These are phyloP conservation scores for Pyrgilauda ruficollis DNA, from an alignment of 2,113 vertebrate species.

Conservation along the genomic window DNA sequence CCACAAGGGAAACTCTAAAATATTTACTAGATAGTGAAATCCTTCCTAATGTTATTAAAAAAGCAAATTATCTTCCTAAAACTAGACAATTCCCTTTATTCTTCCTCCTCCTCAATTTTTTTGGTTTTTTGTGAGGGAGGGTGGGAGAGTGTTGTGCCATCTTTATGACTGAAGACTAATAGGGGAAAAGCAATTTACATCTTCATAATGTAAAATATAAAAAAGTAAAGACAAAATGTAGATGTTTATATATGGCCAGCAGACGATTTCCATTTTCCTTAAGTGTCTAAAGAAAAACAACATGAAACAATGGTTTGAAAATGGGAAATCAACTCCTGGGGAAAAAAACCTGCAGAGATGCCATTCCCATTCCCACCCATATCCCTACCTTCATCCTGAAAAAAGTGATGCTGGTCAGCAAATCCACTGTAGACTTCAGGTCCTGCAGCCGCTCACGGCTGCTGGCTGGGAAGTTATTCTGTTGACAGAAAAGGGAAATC, in stretches of 20 bases:
- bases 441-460: slow-evolving; percentile 92
- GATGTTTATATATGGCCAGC: background rate
- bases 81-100: background rate
- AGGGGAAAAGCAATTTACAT: background rate
- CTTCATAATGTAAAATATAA: background rate
- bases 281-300: background rate
- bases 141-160: background rate
- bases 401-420: slow-evolving; percentile 98
- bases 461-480: slow-evolving; percentile 98
- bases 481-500: slow-evolving; percentile 52
- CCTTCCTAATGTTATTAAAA: background rate
- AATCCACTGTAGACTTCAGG: slow-evolving; percentile 95
- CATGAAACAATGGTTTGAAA: background rate
- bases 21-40: background rate
- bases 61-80: background rate
- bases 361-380: background rate
- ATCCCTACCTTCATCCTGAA: slow-evolving; percentile 95
- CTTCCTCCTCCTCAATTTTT: background rate
- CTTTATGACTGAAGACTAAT: background rate
- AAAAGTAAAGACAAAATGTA: background rate
- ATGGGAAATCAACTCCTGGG: background rate
- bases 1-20: background rate
- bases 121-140: background rate
- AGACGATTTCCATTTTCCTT: background rate
- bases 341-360: background rate